Percentiles rank a stretch among this genome's conserved stretches.
These are phyloP conservation scores for Leptatherina wallacei DNA, from an alignment of 2,797 vertebrate species.

Conservation along the genomic window DNA sequence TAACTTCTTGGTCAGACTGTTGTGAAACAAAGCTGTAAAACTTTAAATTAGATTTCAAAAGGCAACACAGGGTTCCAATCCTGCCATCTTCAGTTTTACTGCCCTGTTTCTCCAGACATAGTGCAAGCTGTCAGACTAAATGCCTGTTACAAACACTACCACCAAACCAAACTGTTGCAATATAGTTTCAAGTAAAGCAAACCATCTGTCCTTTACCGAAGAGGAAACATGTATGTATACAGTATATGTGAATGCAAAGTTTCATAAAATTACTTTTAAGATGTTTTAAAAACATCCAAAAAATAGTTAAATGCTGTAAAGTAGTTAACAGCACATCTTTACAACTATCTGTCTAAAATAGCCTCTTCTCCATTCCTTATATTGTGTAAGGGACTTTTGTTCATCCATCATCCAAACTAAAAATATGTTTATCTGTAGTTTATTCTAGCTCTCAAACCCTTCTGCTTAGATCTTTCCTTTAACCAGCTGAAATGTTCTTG, in stretches of 20 bases:
- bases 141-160: slow-evolving; percentile 2
- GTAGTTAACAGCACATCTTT: not conserved
- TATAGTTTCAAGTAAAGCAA: slow-evolving; percentile 40
- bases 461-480: slow-evolving; percentile 8
- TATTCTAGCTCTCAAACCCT: not conserved
- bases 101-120: slow-evolving; percentile 36
- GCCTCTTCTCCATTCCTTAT: not conserved
- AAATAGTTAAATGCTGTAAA: slow-evolving; percentile 8
- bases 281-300: slow-evolving; percentile 29
- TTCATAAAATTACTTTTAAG: slow-evolving; percentile 35
- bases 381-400: slow-evolving; percentile 16
- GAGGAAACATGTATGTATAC: slow-evolving; percentile 11
- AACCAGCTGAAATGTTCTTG: slow-evolving; percentile 2
- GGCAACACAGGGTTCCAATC: slow-evolving; percentile 38
- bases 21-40: slow-evolving; percentile 55
- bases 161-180: slow-evolving; percentile 22
- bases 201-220: slow-evolving; percentile 31
- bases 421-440: not conserved
- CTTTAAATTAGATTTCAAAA: slow-evolving; percentile 63
- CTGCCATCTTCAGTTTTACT: slow-evolving; percentile 56
- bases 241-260: slow-evolving; percentile 2
- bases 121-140: slow-evolving; percentile 15
- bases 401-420: slow-evolving; percentile 14
- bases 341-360: slow-evolving; percentile 5
- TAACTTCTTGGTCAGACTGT: slow-evolving; percentile 27